Evolutionary conservation across 23 tunicate species (phyloP).

Genomic region (Trididemnum nubilum): DNA sequence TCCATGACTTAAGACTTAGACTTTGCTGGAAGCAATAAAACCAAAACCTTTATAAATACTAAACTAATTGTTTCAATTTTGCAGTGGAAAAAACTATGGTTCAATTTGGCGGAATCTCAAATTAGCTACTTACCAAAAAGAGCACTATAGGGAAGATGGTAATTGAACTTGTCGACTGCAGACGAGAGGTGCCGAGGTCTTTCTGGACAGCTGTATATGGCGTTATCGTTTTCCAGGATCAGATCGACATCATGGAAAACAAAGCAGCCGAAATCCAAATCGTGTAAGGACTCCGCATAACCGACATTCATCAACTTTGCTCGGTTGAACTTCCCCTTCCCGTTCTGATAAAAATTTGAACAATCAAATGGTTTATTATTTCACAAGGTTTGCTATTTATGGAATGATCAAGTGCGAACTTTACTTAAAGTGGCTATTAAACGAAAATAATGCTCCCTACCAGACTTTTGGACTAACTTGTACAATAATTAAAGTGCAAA

Average conservation of each 20-base stretch:
- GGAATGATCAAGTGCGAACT: not conserved
- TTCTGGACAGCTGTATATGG: slow-evolving; percentile 85
- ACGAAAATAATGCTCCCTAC: too few species aligned
- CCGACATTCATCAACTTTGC: slow-evolving; percentile 97
- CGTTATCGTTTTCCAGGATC: slow-evolving; percentile 85
- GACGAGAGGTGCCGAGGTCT: slow-evolving; percentile 85
- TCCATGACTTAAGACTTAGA: too few species aligned
- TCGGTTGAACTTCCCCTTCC: slow-evolving; percentile 83
- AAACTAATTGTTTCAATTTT: too few species aligned
- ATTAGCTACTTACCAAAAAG: slow-evolving; percentile 87
- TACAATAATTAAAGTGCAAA: too few species aligned
- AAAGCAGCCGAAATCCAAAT: slow-evolving; percentile 79
- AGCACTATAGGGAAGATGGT: slow-evolving; percentile 62
- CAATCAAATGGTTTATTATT: slow-evolving; percentile 1
- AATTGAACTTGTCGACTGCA: slow-evolving; percentile 92
- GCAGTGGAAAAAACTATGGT: too few species aligned
- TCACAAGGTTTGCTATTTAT: not conserved
- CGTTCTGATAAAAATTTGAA: slow-evolving; percentile 54
- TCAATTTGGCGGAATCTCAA: too few species aligned
- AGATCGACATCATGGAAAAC: slow-evolving; percentile 96
- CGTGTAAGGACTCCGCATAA: slow-evolving; percentile 64
- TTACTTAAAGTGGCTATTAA: too few species aligned
- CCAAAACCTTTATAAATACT: too few species aligned
- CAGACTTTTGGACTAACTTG: too few species aligned
- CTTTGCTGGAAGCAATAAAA: too few species aligned